Evolutionary conservation across 1,140 invertebrate species (phyloP).

Genomic region (Limonius californicus): DNA sequence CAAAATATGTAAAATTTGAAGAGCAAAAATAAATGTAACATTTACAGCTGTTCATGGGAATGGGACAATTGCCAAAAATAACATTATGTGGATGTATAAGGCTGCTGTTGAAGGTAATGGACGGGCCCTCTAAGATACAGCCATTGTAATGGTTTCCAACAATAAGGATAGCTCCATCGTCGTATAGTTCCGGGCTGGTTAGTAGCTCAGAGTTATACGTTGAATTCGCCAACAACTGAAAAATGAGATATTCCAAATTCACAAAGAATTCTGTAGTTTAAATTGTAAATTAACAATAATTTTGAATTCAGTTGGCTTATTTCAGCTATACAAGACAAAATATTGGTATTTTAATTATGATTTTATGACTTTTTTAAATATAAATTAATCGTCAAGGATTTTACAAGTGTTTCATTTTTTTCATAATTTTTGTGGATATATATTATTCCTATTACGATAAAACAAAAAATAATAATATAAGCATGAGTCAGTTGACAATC

Average conservation of each 20-base stretch:
- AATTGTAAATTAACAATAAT: conserved; percentile 14
- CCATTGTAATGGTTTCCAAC: conserved; percentile 78
- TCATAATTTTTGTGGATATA: no score
- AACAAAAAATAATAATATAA: no score
- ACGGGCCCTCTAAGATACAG: conserved; percentile 79
- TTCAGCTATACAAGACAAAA: no score
- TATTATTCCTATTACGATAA: no score
- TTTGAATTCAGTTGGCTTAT: background rate
- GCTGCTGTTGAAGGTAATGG: conserved; percentile 69
- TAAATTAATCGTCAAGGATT: no score
- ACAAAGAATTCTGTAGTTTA: background rate
- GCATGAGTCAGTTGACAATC: no score
- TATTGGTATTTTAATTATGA: no score
- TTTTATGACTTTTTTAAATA: no score
- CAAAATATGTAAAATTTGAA: background rate
- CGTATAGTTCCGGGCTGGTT: conserved; percentile 61
- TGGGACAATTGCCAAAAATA: conserved; percentile 69
- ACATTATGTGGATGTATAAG: conserved; percentile 61
- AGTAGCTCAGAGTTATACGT: conserved; percentile 73
- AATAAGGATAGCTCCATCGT: conserved; percentile 56
- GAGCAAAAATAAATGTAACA: conserved; percentile 19
- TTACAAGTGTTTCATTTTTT: no score
- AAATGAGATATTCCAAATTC: no score
- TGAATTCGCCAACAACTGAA: conserved; percentile 70
- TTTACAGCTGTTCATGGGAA: conserved; percentile 67